Evolutionary conservation across 2,113 vertebrate genomes (phyloP).

Genomic region (Diadophis punctatus): DNA sequence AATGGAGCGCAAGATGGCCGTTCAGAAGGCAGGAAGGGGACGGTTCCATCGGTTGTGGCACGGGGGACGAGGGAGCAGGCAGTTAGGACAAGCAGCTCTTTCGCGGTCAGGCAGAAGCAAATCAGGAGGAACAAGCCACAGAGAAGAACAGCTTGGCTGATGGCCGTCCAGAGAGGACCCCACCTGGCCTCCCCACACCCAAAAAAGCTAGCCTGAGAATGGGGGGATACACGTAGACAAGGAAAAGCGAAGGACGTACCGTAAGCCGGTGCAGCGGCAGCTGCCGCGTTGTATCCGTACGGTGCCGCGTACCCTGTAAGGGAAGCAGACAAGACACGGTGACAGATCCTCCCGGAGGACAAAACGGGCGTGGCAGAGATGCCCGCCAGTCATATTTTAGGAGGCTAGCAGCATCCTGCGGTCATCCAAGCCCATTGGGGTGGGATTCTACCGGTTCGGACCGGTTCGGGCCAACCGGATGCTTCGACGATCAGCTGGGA

Average conservation of each 20-base stretch:
- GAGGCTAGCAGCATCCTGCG: too few species aligned
- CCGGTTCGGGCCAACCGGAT: too few species aligned
- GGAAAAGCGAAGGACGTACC: slow-evolving; percentile 78
- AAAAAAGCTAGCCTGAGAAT: not conserved
- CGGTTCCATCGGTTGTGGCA: slow-evolving; percentile 56
- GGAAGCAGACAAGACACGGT: slow-evolving; percentile 37
- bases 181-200: not conserved
- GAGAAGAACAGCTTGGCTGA: not conserved
- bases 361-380: not conserved
- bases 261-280: slow-evolving; percentile 87
- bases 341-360: not conserved
- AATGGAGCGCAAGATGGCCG: slow-evolving; percentile 77
- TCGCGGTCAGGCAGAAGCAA: slow-evolving; percentile 76
- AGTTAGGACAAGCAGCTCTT: slow-evolving; percentile 78
- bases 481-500: too few species aligned
- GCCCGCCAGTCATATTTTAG: not conserved
- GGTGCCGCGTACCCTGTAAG: slow-evolving; percentile 90
- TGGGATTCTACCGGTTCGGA: too few species aligned
- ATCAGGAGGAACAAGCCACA: slow-evolving; percentile 63
- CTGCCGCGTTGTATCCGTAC: slow-evolving; percentile 91
- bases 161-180: slow-evolving; percentile 52
- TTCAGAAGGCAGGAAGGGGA: slow-evolving; percentile 37
- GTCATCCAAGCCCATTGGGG: too few species aligned
- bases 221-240: slow-evolving; percentile 14
- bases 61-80: slow-evolving; percentile 67